Conservation (phyloP, 2,797 vertebrate species). For the Cetoscarus ocellatus region DNA sequence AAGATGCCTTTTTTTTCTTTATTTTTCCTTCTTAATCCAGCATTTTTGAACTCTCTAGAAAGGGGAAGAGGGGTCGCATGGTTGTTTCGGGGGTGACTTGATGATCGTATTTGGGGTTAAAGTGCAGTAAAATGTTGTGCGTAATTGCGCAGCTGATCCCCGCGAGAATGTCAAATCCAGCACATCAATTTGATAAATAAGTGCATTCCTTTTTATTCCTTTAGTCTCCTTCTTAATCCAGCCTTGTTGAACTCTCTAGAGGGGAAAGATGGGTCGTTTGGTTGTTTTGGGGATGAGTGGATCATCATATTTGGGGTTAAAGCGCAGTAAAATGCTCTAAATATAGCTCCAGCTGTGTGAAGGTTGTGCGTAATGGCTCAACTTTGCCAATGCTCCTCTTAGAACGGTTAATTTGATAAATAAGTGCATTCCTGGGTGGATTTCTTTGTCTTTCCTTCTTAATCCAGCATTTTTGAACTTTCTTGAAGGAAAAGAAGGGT, state of each 20-base stretch:
- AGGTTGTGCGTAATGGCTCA: too few species aligned
- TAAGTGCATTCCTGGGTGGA: too few species aligned
- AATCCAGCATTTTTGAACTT: too few species aligned
- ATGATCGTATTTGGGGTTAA: too few species aligned
- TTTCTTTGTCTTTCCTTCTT: too few species aligned
- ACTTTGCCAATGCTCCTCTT: too few species aligned
- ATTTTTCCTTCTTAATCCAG: constrained; percentile 40
- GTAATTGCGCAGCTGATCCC: too few species aligned
- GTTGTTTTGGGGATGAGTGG: constrained; percentile 8
- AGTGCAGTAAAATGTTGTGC: constrained; percentile 14
- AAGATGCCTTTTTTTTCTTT: constrained; percentile 68
- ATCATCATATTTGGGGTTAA: too few species aligned
- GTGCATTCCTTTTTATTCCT: constrained; percentile 62
- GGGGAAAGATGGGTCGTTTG: neutral
- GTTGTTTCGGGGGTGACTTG: constrained; percentile 8
- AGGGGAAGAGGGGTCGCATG: neutral
- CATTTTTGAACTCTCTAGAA: constrained; percentile 28
- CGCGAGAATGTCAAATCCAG: too few species aligned
- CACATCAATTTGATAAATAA: neutral
- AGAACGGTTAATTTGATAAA: too few species aligned
- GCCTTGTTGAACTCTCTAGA: constrained; percentile 30
- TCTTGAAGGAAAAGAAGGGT: neutral
- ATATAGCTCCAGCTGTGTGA: too few species aligned
- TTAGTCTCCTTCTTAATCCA: constrained; percentile 47
- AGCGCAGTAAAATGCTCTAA: constrained; percentile 26